These are phyloP conservation scores for Athripsodes cinereus DNA, from an alignment of 2,888 invertebrate species.

Conservation along the genomic window DNA sequence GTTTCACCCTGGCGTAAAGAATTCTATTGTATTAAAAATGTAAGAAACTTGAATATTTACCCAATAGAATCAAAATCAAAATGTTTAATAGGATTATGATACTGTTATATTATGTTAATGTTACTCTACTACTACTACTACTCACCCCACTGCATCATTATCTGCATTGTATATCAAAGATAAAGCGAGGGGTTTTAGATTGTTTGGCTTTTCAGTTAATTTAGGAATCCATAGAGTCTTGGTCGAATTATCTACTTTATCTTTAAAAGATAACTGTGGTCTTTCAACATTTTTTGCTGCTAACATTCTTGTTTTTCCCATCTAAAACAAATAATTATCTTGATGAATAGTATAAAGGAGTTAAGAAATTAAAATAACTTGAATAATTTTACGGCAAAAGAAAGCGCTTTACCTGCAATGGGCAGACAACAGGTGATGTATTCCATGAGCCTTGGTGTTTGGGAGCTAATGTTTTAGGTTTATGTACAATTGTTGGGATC, in stretches of 20 bases:
- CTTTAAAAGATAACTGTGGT: conserved; percentile 81
- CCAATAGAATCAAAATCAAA: no score
- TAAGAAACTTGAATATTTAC: no score
- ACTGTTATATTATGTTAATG: no score
- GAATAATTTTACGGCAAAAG: no score
- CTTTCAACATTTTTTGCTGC: conserved; percentile 17
- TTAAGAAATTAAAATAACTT: no score
- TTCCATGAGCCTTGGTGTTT: conserved; percentile 17
- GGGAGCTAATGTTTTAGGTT: background rate
- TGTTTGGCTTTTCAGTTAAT: conserved; percentile 83
- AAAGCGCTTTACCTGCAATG: conserved; percentile 15
- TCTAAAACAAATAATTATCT: conserved; percentile 12
- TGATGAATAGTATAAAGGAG: no score
- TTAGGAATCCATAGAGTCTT: conserved; percentile 72
- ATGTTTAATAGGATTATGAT: no score
- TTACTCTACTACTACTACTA: no score
- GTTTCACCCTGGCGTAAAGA: no score
- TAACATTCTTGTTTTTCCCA: conserved; percentile 17
- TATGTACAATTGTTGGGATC: background rate
- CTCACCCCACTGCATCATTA: conserved; percentile 52
- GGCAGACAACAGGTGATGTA: conserved; percentile 10
- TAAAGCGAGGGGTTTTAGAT: conserved; percentile 71
- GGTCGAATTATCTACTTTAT: conserved; percentile 75
- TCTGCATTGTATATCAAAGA: conserved; percentile 62
- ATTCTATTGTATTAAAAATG: no score